phyloP scores from a whole-genome alignment of 2,113 vertebrate species.

The Otis tarda region DNA sequence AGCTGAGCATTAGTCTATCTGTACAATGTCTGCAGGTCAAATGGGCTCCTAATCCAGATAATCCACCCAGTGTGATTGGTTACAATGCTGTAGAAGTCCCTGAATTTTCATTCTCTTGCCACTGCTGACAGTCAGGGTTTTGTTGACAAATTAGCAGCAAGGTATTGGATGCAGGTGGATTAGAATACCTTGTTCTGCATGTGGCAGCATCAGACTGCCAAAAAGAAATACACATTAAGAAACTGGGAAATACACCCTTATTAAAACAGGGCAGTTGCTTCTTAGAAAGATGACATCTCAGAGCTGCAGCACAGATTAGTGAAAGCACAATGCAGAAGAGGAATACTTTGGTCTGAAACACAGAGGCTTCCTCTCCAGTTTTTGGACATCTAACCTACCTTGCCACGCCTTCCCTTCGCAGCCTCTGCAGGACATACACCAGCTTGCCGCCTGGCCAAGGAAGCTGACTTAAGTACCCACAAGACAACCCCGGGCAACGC shows the following conservation, averaged over 20 bases:
- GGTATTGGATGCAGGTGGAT: slow-evolving; percentile 14
- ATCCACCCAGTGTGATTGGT: slow-evolving; percentile 48
- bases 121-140: slow-evolving; percentile 17
- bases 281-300: not conserved
- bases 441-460: not conserved
- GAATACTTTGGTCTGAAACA: not conserved
- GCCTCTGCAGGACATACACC: not conserved
- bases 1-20: slow-evolving; percentile 32
- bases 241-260: fast-evolving
- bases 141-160: slow-evolving; percentile 43
- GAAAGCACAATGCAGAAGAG: not conserved
- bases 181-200: not conserved
- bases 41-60: slow-evolving; percentile 60
- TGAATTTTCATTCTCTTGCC: slow-evolving; percentile 43
- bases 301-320: not conserved
- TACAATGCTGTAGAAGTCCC: slow-evolving; percentile 43
- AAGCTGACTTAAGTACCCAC: not conserved
- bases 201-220: not conserved
- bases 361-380: not conserved
- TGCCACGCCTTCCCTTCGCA: not conserved
- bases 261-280: not conserved
- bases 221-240: not conserved
- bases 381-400: not conserved
- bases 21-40: slow-evolving; percentile 31
- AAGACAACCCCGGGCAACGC: not conserved